A percentile compares a stretch with the other conserved stretches of the same genome.
Conservation (phyloP, 1,140 invertebrate species). For the Plectus sambesii region DNA sequence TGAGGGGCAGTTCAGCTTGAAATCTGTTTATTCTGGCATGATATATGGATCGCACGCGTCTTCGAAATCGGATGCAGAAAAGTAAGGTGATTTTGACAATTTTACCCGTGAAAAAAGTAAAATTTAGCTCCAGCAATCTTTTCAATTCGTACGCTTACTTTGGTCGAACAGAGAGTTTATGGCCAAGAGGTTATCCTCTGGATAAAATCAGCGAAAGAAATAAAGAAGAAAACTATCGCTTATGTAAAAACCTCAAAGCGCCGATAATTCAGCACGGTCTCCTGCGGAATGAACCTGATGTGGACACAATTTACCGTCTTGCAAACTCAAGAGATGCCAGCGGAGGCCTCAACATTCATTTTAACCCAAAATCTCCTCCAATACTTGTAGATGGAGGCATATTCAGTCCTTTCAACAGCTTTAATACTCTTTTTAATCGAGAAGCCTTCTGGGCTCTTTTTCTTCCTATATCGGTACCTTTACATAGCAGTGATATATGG, state of each 20-base stretch:
- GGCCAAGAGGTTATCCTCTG: conserved; percentile 45
- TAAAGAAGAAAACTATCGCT: background rate
- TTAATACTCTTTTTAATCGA: conserved; percentile 44
- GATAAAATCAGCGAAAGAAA: conserved; percentile 25
- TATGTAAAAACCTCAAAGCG: conserved; percentile 14
- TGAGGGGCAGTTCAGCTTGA: too few relatives aligned
- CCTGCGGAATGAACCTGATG: conserved; percentile 46
- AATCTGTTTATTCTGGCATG: too few relatives aligned
- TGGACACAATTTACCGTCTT: conserved; percentile 45
- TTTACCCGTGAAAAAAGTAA: too few relatives aligned
- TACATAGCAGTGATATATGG: conserved; percentile 25
- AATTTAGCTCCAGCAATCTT: too few relatives aligned
- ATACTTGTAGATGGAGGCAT: conserved; percentile 28
- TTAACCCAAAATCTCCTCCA: conserved; percentile 30
- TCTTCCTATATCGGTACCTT: conserved; percentile 27
- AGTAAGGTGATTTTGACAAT: too few relatives aligned
- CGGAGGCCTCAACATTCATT: conserved; percentile 23
- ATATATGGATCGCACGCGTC: too few relatives aligned
- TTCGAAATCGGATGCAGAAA: too few relatives aligned
- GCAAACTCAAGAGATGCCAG: conserved; percentile 23
- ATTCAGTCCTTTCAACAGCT: conserved; percentile 45
- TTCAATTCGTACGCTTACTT: conserved; percentile 45
- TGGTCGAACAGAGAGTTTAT: conserved; percentile 38
- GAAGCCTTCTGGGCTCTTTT: conserved; percentile 43
- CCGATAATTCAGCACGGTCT: conserved; percentile 44